Evolutionary conservation across 1,140 invertebrate genomes (phyloP).

Genomic region (Hylaeus anthracinus): DNA sequence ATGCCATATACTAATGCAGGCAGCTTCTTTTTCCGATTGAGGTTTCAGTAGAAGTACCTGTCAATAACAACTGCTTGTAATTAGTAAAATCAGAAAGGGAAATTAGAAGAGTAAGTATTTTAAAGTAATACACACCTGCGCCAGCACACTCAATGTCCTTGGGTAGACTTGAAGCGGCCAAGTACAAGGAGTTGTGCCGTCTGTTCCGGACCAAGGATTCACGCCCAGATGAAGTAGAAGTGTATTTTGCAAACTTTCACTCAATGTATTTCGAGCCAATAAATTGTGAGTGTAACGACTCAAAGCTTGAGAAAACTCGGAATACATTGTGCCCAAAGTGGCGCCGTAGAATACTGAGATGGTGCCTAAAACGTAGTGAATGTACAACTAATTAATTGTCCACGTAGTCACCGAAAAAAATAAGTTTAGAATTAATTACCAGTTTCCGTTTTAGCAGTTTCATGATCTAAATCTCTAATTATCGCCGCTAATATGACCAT

Average conservation of each 20-base stretch:
- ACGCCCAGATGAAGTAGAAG: slow-evolving; percentile 89
- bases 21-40: slow-evolving; percentile 92
- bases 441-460: slow-evolving; percentile 90
- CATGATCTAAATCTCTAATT: slow-evolving; percentile 92
- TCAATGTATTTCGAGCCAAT: slow-evolving; percentile 87
- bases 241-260: slow-evolving; percentile 86
- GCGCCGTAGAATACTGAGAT: slow-evolving; percentile 88
- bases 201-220: slow-evolving; percentile 85
- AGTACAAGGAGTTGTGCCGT: slow-evolving; percentile 80
- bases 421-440: slow-evolving; percentile 77
- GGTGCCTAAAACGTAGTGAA: slow-evolving; percentile 82
- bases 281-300: slow-evolving; percentile 93
- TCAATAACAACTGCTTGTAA: slow-evolving; percentile 1
- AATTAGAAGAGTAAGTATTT: neutral
- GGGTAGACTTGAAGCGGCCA: slow-evolving; percentile 94
- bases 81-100: neutral
- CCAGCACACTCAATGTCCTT: slow-evolving; percentile 90
- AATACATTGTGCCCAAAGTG: slow-evolving; percentile 86
- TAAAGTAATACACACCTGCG: slow-evolving; percentile 81
- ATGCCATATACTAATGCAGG: slow-evolving; percentile 95
- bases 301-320: slow-evolving; percentile 89
- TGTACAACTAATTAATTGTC: neutral
- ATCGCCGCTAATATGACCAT: slow-evolving; percentile 91
- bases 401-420: neutral
- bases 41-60: slow-evolving; percentile 90